These are phyloP conservation scores for Antedon mediterranea DNA, from an alignment of 53 echinoderm and acorn worm genomes.

Conservation along the genomic window DNA sequence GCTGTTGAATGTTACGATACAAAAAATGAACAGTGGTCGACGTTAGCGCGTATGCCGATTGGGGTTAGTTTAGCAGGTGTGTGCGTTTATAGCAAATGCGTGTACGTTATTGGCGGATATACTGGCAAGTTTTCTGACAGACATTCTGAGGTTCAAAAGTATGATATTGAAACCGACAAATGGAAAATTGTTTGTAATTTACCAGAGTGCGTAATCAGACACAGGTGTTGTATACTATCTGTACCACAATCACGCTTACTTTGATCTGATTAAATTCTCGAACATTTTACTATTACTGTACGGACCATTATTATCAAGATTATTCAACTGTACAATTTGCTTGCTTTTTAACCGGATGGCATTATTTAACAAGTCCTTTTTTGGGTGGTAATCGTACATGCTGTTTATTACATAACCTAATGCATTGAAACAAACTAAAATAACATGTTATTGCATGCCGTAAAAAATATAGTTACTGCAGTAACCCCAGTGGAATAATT, in stretches of 20 bases:
- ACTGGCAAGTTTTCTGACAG: slow-evolving; percentile 58
- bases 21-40: slow-evolving; percentile 37
- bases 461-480: no score
- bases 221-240: slow-evolving; percentile 30
- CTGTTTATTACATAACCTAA: no score
- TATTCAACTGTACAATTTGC: no score
- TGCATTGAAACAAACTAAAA: no score
- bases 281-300: no score
- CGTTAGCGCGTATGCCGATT: slow-evolving; percentile 39
- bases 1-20: slow-evolving; percentile 57
- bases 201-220: slow-evolving; percentile 59
- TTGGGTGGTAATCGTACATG: no score
- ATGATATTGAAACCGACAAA: slow-evolving; percentile 26
- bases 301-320: no score
- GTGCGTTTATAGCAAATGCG: slow-evolving; percentile 20
- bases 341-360: no score
- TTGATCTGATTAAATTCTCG: neutral
- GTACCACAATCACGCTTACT: neutral
- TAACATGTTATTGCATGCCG: no score
- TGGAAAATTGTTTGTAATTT: slow-evolving; percentile 66
- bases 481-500: no score
- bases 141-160: slow-evolving; percentile 61
- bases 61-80: slow-evolving; percentile 68
- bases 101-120: slow-evolving; percentile 72
- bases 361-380: no score